Evolutionary conservation across 2,113 vertebrate species (phyloP).

Genomic region (Hippocampus mohnikei): DNA sequence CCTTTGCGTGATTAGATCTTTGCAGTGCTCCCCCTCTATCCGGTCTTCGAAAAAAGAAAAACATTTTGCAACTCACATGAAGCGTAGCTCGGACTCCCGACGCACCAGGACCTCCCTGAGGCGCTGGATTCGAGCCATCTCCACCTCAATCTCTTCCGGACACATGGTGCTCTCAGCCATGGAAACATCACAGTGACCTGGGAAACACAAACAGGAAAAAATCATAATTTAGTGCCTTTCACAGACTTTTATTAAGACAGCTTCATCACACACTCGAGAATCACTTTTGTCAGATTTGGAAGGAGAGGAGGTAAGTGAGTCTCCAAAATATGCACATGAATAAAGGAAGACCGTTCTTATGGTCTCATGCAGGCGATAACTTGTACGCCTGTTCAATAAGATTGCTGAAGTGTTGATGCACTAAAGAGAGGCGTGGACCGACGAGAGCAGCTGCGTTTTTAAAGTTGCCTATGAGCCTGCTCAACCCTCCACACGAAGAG

Average conservation of each 20-base stretch:
- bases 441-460: neutral
- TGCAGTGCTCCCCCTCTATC: too few species aligned
- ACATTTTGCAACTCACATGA: constrained; percentile 85
- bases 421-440: too few species aligned
- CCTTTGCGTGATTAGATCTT: neutral
- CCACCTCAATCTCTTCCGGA: constrained; percentile 93
- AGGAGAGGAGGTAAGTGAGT: too few species aligned
- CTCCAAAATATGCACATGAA: too few species aligned
- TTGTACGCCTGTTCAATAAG: too few species aligned
- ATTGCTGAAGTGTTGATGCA: too few species aligned
- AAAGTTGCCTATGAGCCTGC: neutral
- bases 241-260: neutral
- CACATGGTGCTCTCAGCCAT: constrained; percentile 96
- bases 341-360: too few species aligned
- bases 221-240: neutral
- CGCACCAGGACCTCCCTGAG: constrained; percentile 95
- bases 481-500: neutral
- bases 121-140: constrained; percentile 95
- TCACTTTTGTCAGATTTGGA: too few species aligned
- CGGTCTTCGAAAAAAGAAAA: neutral
- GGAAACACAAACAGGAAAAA: constrained; percentile 12
- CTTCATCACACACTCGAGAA: neutral
- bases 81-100: constrained; percentile 94
- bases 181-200: constrained; percentile 89
- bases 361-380: too few species aligned